A percentile compares a stretch with the other conserved stretches of the same genome.
phyloP scores from a whole-genome alignment of 2,888 invertebrate genomes.

The Drosophila subquinaria region DNA sequence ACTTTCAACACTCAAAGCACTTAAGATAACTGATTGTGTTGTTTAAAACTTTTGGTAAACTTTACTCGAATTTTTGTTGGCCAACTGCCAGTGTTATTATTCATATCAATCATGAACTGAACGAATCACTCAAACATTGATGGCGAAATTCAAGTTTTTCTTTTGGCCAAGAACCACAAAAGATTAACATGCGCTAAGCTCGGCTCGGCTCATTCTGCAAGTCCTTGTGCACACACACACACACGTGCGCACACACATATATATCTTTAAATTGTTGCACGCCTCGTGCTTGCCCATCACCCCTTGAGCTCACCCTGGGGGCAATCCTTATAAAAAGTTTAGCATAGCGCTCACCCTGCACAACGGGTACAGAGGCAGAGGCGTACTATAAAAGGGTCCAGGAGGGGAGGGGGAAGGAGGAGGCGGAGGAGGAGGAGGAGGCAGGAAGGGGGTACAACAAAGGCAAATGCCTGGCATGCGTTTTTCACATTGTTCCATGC shows the following conservation, averaged over 20 bases:
- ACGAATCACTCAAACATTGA: slow-evolving; percentile 58
- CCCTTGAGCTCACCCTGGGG: slow-evolving; percentile 44
- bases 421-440: background rate
- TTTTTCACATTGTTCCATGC: slow-evolving; percentile 77
- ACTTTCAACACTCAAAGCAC: slow-evolving; percentile 16
- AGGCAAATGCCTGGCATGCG: slow-evolving; percentile 72
- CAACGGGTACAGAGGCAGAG: slow-evolving; percentile 8
- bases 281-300: slow-evolving; percentile 49
- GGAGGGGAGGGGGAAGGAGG: background rate
- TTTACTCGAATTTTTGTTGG: slow-evolving; percentile 12
- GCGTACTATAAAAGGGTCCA: background rate
- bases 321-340: slow-evolving; percentile 74
- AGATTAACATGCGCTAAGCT: slow-evolving; percentile 67
- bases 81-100: slow-evolving; percentile 24
- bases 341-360: slow-evolving; percentile 54
- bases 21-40: slow-evolving; percentile 32
- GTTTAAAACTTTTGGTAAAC: slow-evolving; percentile 20
- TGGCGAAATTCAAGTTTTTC: slow-evolving; percentile 65
- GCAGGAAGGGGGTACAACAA: slow-evolving; percentile 35
- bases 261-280: slow-evolving; percentile 72
- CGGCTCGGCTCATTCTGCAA: slow-evolving; percentile 48
- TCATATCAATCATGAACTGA: slow-evolving; percentile 53
- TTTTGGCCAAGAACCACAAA: slow-evolving; percentile 57
- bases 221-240: slow-evolving; percentile 24
- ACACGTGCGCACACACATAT: slow-evolving; percentile 35